Conservation (phyloP, 2,113 vertebrate genomes). For the Varanus komodoensis region DNA sequence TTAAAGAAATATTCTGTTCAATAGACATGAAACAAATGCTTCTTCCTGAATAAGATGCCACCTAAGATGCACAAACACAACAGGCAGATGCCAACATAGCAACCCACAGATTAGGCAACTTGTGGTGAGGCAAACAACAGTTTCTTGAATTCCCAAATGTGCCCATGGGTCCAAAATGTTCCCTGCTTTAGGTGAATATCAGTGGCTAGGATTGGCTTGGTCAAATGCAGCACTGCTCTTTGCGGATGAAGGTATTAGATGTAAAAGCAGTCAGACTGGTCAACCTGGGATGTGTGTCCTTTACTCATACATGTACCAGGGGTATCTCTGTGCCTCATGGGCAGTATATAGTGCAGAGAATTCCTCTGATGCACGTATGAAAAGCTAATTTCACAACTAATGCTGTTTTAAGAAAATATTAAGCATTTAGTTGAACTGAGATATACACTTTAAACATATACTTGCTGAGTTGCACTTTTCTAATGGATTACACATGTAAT, state of each 20-base stretch:
- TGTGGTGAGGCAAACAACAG: too few species aligned
- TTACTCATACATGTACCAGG: background rate
- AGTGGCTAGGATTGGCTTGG: background rate
- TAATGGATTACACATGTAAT: slow-evolving; percentile 56
- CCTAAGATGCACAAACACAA: too few species aligned
- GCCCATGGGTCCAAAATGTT: background rate
- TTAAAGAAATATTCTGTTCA: too few species aligned
- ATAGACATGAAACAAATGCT: too few species aligned
- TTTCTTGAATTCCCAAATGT: too few species aligned
- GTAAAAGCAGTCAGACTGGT: background rate
- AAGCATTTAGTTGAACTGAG: slow-evolving; percentile 45
- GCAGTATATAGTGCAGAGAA: background rate
- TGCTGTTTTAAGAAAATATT: slow-evolving; percentile 35
- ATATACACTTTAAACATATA: slow-evolving; percentile 58
- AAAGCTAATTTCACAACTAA: background rate
- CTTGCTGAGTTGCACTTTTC: slow-evolving; percentile 66
- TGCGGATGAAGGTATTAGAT: background rate
- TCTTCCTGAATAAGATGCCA: too few species aligned
- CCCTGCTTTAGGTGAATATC: background rate
- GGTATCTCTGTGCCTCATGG: background rate
- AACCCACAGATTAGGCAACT: too few species aligned
- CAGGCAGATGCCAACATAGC: too few species aligned
- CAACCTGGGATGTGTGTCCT: too few species aligned
- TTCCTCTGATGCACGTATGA: background rate
- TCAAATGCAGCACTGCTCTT: background rate